Conservation (phyloP, 2,888 invertebrate genomes). For the Masnerella sp. region DNA sequence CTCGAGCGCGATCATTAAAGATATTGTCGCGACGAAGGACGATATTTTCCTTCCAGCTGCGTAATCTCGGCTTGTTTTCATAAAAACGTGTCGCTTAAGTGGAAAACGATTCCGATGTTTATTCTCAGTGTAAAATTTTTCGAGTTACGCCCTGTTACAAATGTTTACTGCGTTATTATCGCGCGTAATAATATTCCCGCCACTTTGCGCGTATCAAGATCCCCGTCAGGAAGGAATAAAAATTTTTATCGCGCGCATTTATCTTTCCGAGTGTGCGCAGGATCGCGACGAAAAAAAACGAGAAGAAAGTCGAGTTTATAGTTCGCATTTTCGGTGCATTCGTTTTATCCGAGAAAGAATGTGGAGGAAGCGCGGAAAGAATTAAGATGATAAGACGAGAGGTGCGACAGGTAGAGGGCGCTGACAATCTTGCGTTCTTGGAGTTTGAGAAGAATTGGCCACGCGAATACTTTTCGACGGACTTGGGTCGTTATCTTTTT, state of each 20-base stretch:
- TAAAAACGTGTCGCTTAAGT: conserved; percentile 44
- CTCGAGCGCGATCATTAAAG: conserved; percentile 63
- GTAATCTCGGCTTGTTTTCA: conserved; percentile 35
- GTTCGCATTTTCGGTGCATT: conserved; percentile 37
- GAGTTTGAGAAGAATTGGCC: conserved; percentile 40
- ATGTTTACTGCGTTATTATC: conserved; percentile 52
- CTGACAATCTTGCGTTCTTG: conserved; percentile 44
- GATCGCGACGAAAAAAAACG: background rate
- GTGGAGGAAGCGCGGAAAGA: conserved; percentile 34
- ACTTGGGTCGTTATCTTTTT: conserved; percentile 57
- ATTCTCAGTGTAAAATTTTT: conserved; percentile 24
- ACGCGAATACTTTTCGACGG: conserved; percentile 44
- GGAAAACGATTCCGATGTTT: conserved; percentile 40
- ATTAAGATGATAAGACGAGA: conserved; percentile 23
- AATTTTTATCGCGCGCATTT: conserved; percentile 48
- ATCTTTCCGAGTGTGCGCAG: conserved; percentile 26
- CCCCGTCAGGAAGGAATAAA: conserved; percentile 47
- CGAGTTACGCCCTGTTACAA: conserved; percentile 36
- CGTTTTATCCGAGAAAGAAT: conserved; percentile 38
- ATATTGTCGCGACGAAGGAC: conserved; percentile 25
- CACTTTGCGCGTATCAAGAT: conserved; percentile 47
- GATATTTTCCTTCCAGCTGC: conserved; percentile 20
- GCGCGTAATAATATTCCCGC: conserved; percentile 47
- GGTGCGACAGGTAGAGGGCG: conserved; percentile 40
- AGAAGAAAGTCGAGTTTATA: conserved; percentile 39